Conservation (phyloP, 1,140 invertebrate genomes). For the Papilio glaucus region DNA sequence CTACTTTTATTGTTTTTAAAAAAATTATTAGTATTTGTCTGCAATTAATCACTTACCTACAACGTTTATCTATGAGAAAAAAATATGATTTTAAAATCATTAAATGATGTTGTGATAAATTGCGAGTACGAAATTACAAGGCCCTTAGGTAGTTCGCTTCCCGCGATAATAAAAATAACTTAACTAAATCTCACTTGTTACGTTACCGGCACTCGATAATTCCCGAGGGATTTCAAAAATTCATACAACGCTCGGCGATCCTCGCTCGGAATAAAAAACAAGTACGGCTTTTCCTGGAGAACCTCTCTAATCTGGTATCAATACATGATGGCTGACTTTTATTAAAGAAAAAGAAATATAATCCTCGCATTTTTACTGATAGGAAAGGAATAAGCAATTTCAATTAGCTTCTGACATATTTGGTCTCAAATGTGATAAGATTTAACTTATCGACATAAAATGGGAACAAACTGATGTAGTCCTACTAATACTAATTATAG, state of each 20-base stretch:
- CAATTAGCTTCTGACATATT: too few relatives aligned
- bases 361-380: too few relatives aligned
- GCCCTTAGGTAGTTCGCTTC: slow-evolving; percentile 27
- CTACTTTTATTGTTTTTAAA: too few relatives aligned
- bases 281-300: slow-evolving; percentile 9
- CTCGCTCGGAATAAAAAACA: slow-evolving; percentile 43
- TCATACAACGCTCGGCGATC: slow-evolving; percentile 43
- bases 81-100: neutral
- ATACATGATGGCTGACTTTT: neutral
- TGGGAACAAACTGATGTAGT: too few relatives aligned
- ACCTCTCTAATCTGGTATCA: slow-evolving; percentile 13
- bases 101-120: neutral
- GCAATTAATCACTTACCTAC: too few relatives aligned
- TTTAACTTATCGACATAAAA: too few relatives aligned
- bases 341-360: neutral
- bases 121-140: neutral
- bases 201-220: slow-evolving; percentile 42
- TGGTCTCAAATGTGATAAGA: too few relatives aligned
- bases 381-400: too few relatives aligned
- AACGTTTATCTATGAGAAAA: neutral
- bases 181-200: slow-evolving; percentile 42
- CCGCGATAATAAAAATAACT: slow-evolving; percentile 31
- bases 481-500: too few relatives aligned
- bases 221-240: slow-evolving; percentile 48
- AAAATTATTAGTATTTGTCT: too few relatives aligned